Percentiles rank a stretch among this genome's conserved stretches.
Evolutionary conservation across 2,113 vertebrate species (phyloP).

Genomic region (Ctenodactylus gundi): DNA sequence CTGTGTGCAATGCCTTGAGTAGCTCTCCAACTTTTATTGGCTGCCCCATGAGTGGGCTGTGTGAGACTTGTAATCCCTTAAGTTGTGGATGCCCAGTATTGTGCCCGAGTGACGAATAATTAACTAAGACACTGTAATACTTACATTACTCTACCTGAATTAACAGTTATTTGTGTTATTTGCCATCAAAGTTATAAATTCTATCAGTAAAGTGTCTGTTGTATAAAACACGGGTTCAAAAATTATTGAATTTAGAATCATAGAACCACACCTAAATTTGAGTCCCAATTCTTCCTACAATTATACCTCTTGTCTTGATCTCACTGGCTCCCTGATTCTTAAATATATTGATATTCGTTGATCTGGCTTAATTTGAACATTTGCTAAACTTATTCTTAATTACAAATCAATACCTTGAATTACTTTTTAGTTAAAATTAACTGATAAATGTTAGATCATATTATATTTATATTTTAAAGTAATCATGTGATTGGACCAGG

Average conservation of each 20-base stretch:
- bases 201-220: background rate
- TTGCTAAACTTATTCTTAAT: background rate
- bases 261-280: background rate
- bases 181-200: background rate
- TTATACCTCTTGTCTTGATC: background rate
- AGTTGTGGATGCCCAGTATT: no score
- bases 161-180: background rate
- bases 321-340: background rate
- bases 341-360: background rate
- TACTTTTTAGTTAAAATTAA: background rate
- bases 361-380: background rate
- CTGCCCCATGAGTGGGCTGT: no score
- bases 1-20: no score
- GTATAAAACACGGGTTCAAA: background rate
- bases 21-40: no score
- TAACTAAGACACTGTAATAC: no score
- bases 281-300: background rate
- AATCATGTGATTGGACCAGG: slow-evolving; percentile 2
- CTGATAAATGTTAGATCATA: background rate
- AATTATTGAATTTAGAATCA: no score
- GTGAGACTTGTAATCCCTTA: no score
- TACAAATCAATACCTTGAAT: slow-evolving; percentile 1
- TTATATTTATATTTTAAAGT: slow-evolving; percentile 32
- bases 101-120: no score
- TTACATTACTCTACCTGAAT: background rate